Conservation (phyloP, 2,113 vertebrate genomes). For the Rattus rattus region DNA sequence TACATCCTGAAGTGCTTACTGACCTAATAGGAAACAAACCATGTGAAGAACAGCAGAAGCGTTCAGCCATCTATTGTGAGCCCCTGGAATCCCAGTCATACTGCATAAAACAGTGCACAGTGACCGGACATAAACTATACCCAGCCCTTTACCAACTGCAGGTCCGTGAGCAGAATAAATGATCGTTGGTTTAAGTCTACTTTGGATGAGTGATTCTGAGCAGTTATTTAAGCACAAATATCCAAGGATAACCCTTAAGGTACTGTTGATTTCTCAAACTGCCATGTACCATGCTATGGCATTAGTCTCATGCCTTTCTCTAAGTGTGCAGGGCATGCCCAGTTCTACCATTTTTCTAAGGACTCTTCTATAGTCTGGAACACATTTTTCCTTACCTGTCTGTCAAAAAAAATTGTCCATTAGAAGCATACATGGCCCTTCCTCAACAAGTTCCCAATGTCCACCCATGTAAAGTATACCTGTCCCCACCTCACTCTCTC, state of each 20-base stretch:
- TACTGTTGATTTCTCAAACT: not conserved
- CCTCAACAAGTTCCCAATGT: not conserved
- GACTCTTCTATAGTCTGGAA: not conserved
- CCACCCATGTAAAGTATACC: not conserved
- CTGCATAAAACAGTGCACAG: not conserved
- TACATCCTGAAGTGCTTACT: not conserved
- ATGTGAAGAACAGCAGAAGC: not conserved
- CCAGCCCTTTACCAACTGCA: not conserved
- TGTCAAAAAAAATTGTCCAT: not conserved
- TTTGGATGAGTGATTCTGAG: not conserved
- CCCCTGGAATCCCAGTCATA: not conserved
- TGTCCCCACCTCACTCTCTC: not conserved
- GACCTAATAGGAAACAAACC: not conserved
- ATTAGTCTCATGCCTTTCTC: not conserved
- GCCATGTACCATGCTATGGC: fast-evolving
- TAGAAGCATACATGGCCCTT: not conserved
- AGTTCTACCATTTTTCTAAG: not conserved
- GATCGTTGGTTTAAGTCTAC: not conserved
- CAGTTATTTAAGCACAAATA: not conserved
- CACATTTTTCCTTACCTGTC: not conserved
- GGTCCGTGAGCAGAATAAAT: not conserved
- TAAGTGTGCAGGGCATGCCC: not conserved
- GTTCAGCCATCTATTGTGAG: not conserved
- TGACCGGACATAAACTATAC: not conserved
- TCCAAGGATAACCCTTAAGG: not conserved